Base-by-base conservation (phyloP, 2,797 vertebrate genomes). In the Ataeniobius toweri region DNA sequence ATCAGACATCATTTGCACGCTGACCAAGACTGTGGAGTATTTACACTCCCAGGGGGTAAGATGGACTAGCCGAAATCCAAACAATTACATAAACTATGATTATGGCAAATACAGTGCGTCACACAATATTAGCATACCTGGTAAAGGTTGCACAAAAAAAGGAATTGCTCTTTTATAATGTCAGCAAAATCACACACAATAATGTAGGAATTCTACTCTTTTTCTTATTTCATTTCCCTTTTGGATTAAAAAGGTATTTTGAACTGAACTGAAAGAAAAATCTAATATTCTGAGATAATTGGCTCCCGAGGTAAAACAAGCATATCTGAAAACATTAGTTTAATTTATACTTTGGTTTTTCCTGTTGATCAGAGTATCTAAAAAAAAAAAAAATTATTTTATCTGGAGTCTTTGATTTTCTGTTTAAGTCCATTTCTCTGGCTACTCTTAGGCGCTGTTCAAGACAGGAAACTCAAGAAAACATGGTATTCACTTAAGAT, bases 21-120 rank as follows among this genome's bases (percentile, higher is more conserved):
- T 98, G 75, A 93, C 97, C 85, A 98, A 95, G 92, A 98, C 98
- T 14, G 95, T 99, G 92, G 98, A 99, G 86, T 99, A 99, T 92
- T 94, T 99, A 6, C 98, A 99, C 91, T 97, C 97, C 13, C 97
- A 99, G 85, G 98, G 98, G 50, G 98, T 99, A 82, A 93, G 96
- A 87, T 0, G 1, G 39, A n/a, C 67, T 28, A 26, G 7, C 16
- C n/a, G n/a, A 69, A 69, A 26, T 59, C 58, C 26, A 59, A 59
- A 48, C 24, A n/a, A 18, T 48, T 26, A 3, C 12, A 8, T 18
- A 48, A 26, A 69, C 3, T n/a, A 18, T 69, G 8, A 6, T 5
- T n/a, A 24, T 68, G 55, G 10, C 39, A 68, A 46, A 68, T 68
- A n/a, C 24, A 46, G 39, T n/a, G 2, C 12, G 0, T 46, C 39